A percentile compares a stretch with the other conserved stretches of the same genome.
phyloP scores from a whole-genome alignment of 2,113 vertebrate genomes.

The Talpa occidentalis region DNA sequence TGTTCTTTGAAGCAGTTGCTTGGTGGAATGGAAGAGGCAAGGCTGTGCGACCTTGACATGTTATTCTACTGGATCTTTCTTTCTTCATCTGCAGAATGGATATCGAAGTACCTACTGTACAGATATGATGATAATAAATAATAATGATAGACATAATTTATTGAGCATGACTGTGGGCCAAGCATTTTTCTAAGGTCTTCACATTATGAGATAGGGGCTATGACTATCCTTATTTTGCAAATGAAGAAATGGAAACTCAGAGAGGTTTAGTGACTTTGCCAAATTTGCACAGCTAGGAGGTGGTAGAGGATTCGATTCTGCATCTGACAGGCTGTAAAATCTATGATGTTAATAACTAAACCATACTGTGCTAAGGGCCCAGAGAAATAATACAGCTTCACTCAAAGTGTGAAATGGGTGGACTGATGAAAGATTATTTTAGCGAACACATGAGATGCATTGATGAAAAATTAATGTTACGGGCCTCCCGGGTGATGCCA shows the following conservation, averaged over 20 bases:
- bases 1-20: not conserved
- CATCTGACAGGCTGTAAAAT: not conserved
- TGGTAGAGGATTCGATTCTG: not conserved
- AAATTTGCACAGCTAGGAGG: not conserved
- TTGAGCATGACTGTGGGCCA: not conserved
- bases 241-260: not conserved
- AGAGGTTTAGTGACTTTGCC: not conserved
- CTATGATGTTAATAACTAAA: fast-evolving
- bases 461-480: fast-evolving
- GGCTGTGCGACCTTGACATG: not conserved
- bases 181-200: not conserved
- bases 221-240: not conserved
- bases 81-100: not conserved
- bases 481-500: too few species aligned
- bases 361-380: not conserved
- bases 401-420: not conserved
- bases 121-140: not conserved
- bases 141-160: not conserved
- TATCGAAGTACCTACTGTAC: not conserved
- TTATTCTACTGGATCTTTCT: not conserved
- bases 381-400: not conserved
- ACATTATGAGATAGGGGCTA: not conserved
- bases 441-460: not conserved
- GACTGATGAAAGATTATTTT: not conserved
- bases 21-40: not conserved